These are phyloP conservation scores for Gonocerus acuteangulatus DNA, from an alignment of 2,888 invertebrate species.

Conservation along the genomic window DNA sequence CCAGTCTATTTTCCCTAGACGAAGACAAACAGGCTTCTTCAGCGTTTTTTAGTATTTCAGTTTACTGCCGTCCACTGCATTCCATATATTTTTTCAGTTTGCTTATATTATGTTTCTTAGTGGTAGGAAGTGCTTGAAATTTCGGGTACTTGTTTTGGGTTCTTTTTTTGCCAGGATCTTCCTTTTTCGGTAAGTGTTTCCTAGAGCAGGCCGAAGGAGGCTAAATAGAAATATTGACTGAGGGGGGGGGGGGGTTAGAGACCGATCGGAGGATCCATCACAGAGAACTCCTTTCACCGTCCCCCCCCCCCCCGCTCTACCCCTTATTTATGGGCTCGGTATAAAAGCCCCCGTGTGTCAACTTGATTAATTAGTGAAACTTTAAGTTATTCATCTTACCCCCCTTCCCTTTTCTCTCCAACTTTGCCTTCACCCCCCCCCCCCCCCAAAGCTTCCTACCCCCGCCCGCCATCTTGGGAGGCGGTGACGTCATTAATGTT, in stretches of 20 bases:
- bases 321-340: constrained; percentile 31
- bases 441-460: constrained; percentile 26
- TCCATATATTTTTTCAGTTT: no score
- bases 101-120: no score
- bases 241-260: neutral
- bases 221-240: constrained; percentile 5
- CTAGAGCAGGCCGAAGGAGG: neutral
- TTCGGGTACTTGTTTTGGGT: no score
- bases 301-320: constrained; percentile 21
- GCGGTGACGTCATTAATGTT: constrained; percentile 37
- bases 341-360: constrained; percentile 39
- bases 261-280: constrained; percentile 29
- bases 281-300: no score
- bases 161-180: no score
- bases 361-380: constrained; percentile 40
- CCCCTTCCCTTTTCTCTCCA: constrained; percentile 25
- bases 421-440: constrained; percentile 22
- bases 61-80: no score
- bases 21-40: no score
- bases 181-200: no score
- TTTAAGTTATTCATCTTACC: constrained; percentile 39
- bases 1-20: no score
- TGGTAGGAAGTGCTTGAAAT: no score
- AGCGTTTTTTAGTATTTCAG: no score
- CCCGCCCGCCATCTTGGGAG: constrained; percentile 34